Evolutionary conservation across 23 tunicate genomes (phyloP).

Genomic region (Phallusia fumigata): DNA sequence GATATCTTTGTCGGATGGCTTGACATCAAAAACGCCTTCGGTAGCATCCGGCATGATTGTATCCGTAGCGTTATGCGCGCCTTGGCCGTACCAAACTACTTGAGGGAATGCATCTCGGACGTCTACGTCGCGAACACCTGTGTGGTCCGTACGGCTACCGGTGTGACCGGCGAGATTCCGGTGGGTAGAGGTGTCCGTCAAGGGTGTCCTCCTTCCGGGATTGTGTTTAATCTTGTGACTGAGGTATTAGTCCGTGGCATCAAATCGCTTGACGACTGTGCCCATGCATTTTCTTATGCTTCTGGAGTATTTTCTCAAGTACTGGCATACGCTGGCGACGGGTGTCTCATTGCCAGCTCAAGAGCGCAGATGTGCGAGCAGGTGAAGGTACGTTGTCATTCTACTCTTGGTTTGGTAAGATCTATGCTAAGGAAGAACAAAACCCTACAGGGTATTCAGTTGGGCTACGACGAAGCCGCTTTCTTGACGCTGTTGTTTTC

Average conservation of each 20-base stretch:
- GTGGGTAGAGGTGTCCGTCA: slow-evolving; percentile 17
- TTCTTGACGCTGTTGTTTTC: no score
- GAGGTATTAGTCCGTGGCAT: slow-evolving; percentile 1
- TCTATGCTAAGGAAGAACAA: no score
- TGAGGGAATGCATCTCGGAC: not conserved
- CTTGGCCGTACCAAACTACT: slow-evolving; percentile 5
- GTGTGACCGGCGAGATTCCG: slow-evolving; percentile 5
- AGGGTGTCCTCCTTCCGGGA: slow-evolving; percentile 19
- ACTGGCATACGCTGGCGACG: slow-evolving; percentile 23
- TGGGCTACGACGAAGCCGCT: no score
- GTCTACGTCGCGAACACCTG: slow-evolving; percentile 10
- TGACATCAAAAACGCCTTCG: slow-evolving; percentile 18
- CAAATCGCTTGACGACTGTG: not conserved
- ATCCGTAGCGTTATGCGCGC: not conserved
- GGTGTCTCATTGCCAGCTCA: not conserved
- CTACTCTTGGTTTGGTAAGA: no score
- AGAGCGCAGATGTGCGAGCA: slow-evolving; percentile 9
- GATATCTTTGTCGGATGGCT: slow-evolving; percentile 4
- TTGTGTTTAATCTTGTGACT: slow-evolving; percentile 5
- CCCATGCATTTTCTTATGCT: not conserved
- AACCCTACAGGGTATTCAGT: no score
- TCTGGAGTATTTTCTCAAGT: not conserved
- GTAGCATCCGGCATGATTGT: slow-evolving; percentile 13
- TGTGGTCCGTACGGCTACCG: not conserved
- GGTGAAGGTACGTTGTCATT: not conserved